Evolutionary conservation across 2,888 invertebrate genomes (phyloP), one percentile per base, ranked within the genome.

Genomic region (Eurytoma californica): DNA sequence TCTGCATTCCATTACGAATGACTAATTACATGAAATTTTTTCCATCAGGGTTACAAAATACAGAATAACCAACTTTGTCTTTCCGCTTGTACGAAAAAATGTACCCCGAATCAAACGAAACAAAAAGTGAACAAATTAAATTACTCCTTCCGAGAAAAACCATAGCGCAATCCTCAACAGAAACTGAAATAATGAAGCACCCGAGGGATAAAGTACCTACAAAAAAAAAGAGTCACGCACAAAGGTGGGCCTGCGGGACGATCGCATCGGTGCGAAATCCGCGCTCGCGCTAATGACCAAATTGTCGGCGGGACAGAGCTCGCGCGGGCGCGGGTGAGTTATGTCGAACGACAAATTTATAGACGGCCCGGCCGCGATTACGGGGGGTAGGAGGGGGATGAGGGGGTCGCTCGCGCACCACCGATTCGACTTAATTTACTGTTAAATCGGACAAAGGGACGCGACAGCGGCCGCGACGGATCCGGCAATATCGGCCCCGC

Each of bases 351-450:
- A 51, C 72, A 73, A 78, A 76, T 76, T 79, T 75, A 77, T 79
- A 77, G 66, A 77, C 51, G 65, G 14, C 5, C 28, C 66, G 18
- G 69, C 18, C 81, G 79, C 86, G 85, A 87, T 86, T 85, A 85
- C 72, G 30, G 28, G 14, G 30, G 9, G 39, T 39, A 1, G 39
- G 39, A 9, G 39, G 39, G 39, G 39, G 39, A 7, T 30, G 5
- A 4, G 7, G 39, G 39, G 39, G 39, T 7, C n/a, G 16, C 84
- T 85, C 84, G 63, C 60, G 57, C 72, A 16, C n/a, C 60, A 28
- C 53, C 66, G 63, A 79, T 47, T 68, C 72, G 75, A 74, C 75
- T 80, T 78, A 80, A 80, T 80, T 78, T 78, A 72, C 77, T 57
- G 78, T 78, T 77, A 78, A 80, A 80, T 80, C 74, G 72, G 55